Evolutionary conservation across 2,113 vertebrate genomes (phyloP), one percentile per base, ranked within the genome.

Genomic region (Scartelaos histophorus): DNA sequence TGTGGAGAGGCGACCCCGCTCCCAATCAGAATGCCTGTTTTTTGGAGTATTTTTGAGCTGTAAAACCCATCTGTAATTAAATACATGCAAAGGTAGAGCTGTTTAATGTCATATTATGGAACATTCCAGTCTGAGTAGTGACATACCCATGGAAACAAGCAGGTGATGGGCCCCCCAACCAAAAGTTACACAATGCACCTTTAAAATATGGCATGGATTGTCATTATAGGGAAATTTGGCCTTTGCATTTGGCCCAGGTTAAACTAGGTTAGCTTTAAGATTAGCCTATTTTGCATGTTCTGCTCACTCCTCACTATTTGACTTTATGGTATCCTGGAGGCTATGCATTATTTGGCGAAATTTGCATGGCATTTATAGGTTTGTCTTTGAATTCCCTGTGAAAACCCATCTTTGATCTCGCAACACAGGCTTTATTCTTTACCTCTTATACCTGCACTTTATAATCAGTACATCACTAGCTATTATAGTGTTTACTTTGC

Each of bases 361-460:
- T 85, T 85, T 74, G 84, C 78, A 38, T 71, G 61, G 15, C 80
- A 74, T 87, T 87, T 87, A 87, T 84, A 88, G 87, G 85, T 85
- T 87, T 83, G 76, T 79, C 78, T 85, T 82, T 87, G 82, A 75
- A 86, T 88, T 88, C 82, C 77, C 82, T 86, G 84, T 71, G 58
- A 80, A 73, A 83, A 49, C 57, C 45, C 35, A 25, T 73, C 86
- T 85, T 86, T 89, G 74, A 89, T 85, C 81, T 62, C 56, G 3
- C 49, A 68, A 61, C 67, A 22, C 51, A 13, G 62, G n/a, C 24
- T 34, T 68, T 82, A 66, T 45, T 67, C 67, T 66, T 80, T 78
- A 24, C 75, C 79, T 53, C 34, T 61, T 58, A 60, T 45, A 80
- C 51, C 51, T 54, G 51, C 3, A n/a, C 51, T 54, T 69, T 78